These are phyloP conservation scores for Channa maculata DNA, from an alignment of 2,113 vertebrate genomes.

Conservation along the genomic window DNA sequence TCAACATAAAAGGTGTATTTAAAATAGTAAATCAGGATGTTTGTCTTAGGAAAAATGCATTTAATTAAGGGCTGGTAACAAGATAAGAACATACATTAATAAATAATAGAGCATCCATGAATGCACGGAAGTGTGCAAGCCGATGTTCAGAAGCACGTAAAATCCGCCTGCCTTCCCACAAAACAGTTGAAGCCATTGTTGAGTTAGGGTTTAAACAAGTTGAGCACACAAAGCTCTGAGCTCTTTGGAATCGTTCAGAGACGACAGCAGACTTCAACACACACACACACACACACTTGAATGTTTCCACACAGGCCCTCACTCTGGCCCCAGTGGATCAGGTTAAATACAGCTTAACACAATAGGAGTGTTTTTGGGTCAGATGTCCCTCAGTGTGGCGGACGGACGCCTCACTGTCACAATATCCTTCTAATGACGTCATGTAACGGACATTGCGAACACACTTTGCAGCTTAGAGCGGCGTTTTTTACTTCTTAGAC, in stretches of 20 bases:
- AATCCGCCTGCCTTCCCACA: too few relatives aligned
- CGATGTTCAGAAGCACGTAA: too few relatives aligned
- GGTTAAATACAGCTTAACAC: constrained; percentile 66
- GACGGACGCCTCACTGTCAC: constrained; percentile 46
- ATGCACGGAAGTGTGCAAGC: too few relatives aligned
- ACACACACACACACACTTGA: not conserved
- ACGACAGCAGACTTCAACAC: not conserved
- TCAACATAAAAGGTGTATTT: too few relatives aligned
- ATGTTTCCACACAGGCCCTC: not conserved
- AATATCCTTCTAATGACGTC: constrained; percentile 52
- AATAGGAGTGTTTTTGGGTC: constrained; percentile 65
- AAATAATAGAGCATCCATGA: too few relatives aligned
- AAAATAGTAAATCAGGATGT: too few relatives aligned
- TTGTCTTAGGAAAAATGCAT: too few relatives aligned
- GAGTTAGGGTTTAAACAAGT: not conserved
- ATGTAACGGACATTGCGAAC: constrained; percentile 53
- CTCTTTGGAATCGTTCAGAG: constrained; percentile 16
- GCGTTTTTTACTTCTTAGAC: constrained; percentile 67
- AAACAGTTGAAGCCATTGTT: not conserved
- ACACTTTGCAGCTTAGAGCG: constrained; percentile 72
- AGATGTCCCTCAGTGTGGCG: constrained; percentile 42
- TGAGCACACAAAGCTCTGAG: constrained; percentile 1
- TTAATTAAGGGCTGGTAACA: too few relatives aligned
- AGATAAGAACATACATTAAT: too few relatives aligned
- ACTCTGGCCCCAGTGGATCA: constrained; percentile 4